Conservation (phyloP, 2,797 vertebrate species). For the Arremon brunneinucha region DNA sequence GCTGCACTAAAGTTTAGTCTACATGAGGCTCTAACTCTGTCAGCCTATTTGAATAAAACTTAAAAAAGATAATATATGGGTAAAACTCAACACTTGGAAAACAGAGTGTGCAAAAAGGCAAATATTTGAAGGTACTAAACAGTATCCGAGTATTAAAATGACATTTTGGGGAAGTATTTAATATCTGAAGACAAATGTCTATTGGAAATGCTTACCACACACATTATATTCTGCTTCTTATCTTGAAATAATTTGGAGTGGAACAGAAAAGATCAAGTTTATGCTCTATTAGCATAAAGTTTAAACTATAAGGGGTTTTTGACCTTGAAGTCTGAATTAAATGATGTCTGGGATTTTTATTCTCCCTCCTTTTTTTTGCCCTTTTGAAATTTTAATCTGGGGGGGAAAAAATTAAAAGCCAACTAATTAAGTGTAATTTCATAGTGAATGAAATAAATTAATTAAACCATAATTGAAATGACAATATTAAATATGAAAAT, state of each 20-base stretch:
- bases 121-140: slow-evolving; percentile 67
- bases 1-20: slow-evolving; percentile 59
- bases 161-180: slow-evolving; percentile 65
- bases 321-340: slow-evolving; percentile 68
- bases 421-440: slow-evolving; percentile 68
- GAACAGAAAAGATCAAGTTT: slow-evolving; percentile 49
- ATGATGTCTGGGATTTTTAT: slow-evolving; percentile 56
- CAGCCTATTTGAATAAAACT: slow-evolving; percentile 59
- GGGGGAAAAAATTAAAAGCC: slow-evolving; percentile 55
- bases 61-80: slow-evolving; percentile 45
- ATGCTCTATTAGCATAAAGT: slow-evolving; percentile 59
- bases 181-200: slow-evolving; percentile 59
- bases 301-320: slow-evolving; percentile 57
- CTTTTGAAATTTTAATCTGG: slow-evolving; percentile 65
- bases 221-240: slow-evolving; percentile 48
- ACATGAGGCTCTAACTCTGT: not conserved
- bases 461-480: slow-evolving; percentile 77
- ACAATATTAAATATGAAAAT: slow-evolving; percentile 75
- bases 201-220: slow-evolving; percentile 63
- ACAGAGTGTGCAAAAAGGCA: slow-evolving; percentile 43
- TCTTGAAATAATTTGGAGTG: slow-evolving; percentile 49
- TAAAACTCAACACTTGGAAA: slow-evolving; percentile 54
- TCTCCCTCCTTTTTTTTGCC: slow-evolving; percentile 29
- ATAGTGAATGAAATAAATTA: slow-evolving; percentile 76
- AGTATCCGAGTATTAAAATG: slow-evolving; percentile 55